These are phyloP conservation scores for Dreissena polymorpha DNA, from an alignment of 1,140 invertebrate species.

Conservation along the genomic window DNA sequence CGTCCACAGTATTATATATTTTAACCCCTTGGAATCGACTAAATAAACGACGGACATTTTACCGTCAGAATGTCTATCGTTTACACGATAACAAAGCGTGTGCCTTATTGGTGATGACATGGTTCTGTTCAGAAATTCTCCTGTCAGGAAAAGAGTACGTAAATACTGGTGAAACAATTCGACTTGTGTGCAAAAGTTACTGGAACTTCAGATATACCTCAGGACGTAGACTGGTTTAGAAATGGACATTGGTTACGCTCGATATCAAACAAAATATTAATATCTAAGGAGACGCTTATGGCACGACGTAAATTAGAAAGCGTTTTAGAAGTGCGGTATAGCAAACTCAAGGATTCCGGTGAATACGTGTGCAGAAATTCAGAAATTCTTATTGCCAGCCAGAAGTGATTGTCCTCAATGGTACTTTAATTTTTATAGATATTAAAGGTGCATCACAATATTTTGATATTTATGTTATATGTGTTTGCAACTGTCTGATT, in stretches of 20 bases:
- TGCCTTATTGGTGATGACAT: background rate
- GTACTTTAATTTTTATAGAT: conserved; percentile 13
- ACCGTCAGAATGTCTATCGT: too few relatives aligned
- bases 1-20: too few relatives aligned
- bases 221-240: conserved; percentile 74
- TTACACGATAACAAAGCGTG: background rate
- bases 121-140: conserved; percentile 63
- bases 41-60: too few relatives aligned
- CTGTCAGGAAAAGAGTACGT: conserved; percentile 69
- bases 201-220: conserved; percentile 68
- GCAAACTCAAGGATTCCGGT: conserved; percentile 25
- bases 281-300: conserved; percentile 31
- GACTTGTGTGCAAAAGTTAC: conserved; percentile 71
- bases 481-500: too few relatives aligned
- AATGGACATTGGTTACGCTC: conserved; percentile 57
- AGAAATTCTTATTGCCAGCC: conserved; percentile 35
- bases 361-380: conserved; percentile 53
- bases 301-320: conserved; percentile 34
- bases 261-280: conserved; percentile 20
- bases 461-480: too few relatives aligned
- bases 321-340: conserved; percentile 52
- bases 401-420: conserved; percentile 41
- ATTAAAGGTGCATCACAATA: background rate
- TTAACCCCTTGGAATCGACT: too few relatives aligned
- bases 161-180: conserved; percentile 64